phyloP scores from a whole-genome alignment of 53 echinoderm and acorn worm species.

The Mesocentrotus franciscanus region DNA sequence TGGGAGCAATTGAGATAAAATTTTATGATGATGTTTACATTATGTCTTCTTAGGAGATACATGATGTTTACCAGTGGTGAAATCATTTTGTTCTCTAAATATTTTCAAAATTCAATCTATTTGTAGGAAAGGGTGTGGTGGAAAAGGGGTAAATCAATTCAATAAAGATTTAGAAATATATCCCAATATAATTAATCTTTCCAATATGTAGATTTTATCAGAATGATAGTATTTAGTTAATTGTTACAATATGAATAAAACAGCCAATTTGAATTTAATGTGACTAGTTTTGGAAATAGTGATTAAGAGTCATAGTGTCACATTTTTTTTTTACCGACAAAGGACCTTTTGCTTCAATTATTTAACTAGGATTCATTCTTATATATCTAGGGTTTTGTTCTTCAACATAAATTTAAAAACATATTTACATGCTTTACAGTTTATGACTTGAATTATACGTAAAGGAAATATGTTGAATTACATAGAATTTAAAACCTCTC shows the following conservation, averaged over 20 bases:
- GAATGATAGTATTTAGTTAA: too few relatives aligned
- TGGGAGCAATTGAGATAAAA: constrained; percentile 52
- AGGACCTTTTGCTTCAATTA: not conserved
- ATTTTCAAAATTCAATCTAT: not conserved
- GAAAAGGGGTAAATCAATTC: not conserved
- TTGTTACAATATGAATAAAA: too few relatives aligned
- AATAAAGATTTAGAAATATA: too few relatives aligned
- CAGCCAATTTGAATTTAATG: too few relatives aligned
- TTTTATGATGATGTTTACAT: constrained; percentile 60
- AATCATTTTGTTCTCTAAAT: not conserved
- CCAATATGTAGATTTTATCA: too few relatives aligned
- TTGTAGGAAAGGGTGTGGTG: not conserved
- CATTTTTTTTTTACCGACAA: not conserved
- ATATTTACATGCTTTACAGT: not conserved
- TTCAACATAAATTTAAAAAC: not conserved
- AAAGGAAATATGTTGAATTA: not conserved
- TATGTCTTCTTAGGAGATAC: not conserved
- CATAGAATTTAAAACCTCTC: not conserved
- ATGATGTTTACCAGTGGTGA: not conserved
- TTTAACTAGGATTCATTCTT: not conserved
- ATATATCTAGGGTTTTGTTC: not conserved
- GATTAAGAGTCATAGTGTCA: not conserved
- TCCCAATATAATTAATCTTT: too few relatives aligned
- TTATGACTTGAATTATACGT: not conserved
- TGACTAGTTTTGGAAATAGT: too few relatives aligned